Base-by-base conservation (phyloP, 2,113 vertebrate species). In the Bubo blakistoni region DNA sequence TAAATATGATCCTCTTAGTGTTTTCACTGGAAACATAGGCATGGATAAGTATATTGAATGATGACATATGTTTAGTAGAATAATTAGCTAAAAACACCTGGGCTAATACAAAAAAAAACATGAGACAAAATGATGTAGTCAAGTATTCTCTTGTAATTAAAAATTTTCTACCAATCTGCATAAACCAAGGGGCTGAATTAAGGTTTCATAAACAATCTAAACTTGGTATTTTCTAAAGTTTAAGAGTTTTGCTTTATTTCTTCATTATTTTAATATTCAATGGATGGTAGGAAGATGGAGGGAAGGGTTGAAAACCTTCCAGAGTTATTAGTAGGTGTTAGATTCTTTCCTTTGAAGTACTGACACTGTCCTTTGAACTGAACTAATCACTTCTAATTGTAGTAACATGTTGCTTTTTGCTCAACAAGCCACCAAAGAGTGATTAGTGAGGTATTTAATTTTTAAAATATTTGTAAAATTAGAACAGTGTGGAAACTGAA, bases 41-140 rank as follows among this genome's bases (percentile, higher is more conserved):
- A 6, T 85, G 78, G 40, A 65, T 69, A 92, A 82, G 29, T 81
- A 44, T 70, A 77, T 92, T 87, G 58, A 83, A 47, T 66, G 40
- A 54, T 77, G 81, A 55, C 88, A 81, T 76, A 65, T 47, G 32
- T 92, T 95, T 89, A 59, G 54, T 44, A 55, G 81, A 87, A 91
- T 80, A 90, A 95, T 95, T 87, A 95, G 29, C 58, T 79, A 54
- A 81, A 70, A 94, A 46, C 58, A 85, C 58, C 66, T 90, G 58
- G 46, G 13, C 84, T 91, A 82, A n/a, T 89, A 73, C 1, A 17
- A 77, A 77, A 83, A 72, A 79, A 49, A 54, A 1, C 0, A 21
- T 0, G 44, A 91, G 9, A 76, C 7, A 70, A 87, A 87, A 58
- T 71, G 2, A 42, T 55, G 18, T 70, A 36, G 66, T 80, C 11